These are phyloP conservation scores for Allenopithecus nigroviridis DNA, from an alignment of 2,797 vertebrate genomes.

Conservation along the genomic window DNA sequence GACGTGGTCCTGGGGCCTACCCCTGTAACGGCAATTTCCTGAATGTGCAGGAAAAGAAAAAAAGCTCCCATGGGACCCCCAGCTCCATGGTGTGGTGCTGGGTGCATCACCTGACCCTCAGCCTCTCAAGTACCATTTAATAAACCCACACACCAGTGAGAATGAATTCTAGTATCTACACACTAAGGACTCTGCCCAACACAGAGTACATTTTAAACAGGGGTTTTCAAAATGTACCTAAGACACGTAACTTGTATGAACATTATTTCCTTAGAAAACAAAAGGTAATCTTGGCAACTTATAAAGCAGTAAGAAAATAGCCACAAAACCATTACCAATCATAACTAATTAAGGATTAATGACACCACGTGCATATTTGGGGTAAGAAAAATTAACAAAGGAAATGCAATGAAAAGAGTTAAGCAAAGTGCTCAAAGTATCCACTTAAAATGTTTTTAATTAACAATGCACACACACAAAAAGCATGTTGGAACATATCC, in stretches of 20 bases:
- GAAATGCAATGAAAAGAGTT: constrained; percentile 23
- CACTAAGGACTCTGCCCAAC: not conserved
- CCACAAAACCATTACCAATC: constrained; percentile 34
- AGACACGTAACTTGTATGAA: not conserved
- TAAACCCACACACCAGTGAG: not conserved
- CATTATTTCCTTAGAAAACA: constrained; percentile 54
- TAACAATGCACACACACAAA: constrained; percentile 25
- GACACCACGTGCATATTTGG: not conserved
- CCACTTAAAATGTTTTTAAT: constrained; percentile 59
- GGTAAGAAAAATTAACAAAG: constrained; percentile 57
- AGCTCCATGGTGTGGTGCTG: not conserved
- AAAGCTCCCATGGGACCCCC: not conserved
- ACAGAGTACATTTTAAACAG: not conserved
- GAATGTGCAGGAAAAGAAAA: not conserved
- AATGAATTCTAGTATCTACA: not conserved
- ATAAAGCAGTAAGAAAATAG: constrained; percentile 55
- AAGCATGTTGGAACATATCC: constrained; percentile 44
- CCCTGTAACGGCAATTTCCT: not conserved
- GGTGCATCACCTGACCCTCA: not conserved
- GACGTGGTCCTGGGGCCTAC: not conserved
- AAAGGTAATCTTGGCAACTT: constrained; percentile 33
- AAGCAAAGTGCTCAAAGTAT: not conserved
- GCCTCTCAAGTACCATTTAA: not conserved
- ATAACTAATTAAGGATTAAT: constrained; percentile 53
- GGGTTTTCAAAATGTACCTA: not conserved